A percentile compares a stretch with the other conserved stretches of the same genome.
phyloP scores from a whole-genome alignment of 37 sponge, comb jelly and placozoan genomes.

The Ianthella basta region DNA sequence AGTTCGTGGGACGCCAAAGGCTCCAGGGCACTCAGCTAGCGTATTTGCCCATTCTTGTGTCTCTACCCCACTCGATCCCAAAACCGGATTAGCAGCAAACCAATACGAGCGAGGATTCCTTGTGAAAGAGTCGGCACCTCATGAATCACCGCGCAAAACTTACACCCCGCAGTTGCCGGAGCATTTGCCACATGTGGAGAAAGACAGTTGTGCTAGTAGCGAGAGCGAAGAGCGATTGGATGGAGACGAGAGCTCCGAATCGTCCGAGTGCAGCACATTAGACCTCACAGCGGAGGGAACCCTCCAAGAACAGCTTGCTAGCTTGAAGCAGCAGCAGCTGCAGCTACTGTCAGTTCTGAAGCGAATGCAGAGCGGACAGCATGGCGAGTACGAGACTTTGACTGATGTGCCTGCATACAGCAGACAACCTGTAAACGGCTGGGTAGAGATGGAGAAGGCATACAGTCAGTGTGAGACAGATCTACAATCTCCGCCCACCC shows the following conservation, averaged over 20 bases:
- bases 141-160: neutral
- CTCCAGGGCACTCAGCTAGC: constrained; percentile 21
- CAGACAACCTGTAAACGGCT: neutral
- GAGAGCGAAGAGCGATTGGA: no score
- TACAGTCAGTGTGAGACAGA: neutral
- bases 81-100: constrained; percentile 2
- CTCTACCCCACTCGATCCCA: constrained; percentile 14
- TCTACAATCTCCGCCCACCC: neutral
- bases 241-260: no score
- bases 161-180: constrained; percentile 29
- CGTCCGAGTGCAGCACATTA: no score
- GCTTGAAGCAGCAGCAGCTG: no score
- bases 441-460: neutral
- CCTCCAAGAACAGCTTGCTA: no score
- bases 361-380: no score
- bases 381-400: no score
- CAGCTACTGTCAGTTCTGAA: no score
- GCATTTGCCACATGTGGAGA: neutral
- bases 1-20: neutral
- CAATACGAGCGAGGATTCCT: neutral
- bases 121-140: no score
- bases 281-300: no score
- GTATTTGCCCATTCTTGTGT: constrained; percentile 38
- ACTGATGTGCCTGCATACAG: no score
- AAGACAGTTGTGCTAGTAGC: no score